Base-by-base conservation (phyloP, 2,888 invertebrate species). In the Serrognathus titanus region DNA sequence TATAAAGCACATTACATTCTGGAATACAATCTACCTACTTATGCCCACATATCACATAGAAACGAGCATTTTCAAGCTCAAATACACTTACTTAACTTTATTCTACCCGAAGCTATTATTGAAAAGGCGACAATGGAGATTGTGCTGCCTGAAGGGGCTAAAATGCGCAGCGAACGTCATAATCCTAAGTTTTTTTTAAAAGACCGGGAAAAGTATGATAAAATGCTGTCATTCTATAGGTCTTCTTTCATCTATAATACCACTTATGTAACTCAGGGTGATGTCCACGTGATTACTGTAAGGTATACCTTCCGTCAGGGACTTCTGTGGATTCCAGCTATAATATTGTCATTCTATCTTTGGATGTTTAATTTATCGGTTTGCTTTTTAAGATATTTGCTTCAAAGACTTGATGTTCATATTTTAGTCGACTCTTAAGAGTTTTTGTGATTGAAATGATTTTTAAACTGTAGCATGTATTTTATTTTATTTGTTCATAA, bases 1-100 rank as follows among this genome's bases (percentile, higher is more conserved):
- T 71, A 69, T 69, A 68, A 64, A 58, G 63, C 63, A 10, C n/a
- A n/a, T n/a, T 70, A 69, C 48, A 58, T 48, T 40, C 12, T 71
- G 10, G 51, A 57, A 12, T 70, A 71, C 48, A 43, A 53, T 1
- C 56, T 69, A 12, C 68, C 69, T 1, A 45, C 52, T n/a, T 58
- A 65, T 45, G 64, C 66, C 48, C 69, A 67, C 59, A 55, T 70
- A 38, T 13, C 13, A 50, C 39, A 53, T 39, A 45, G 37, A 12
- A 11, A 24, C 8, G 37, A 50, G 38, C 5, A 39, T 24, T 69
- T 51, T 53, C 12, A 47, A 9, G 51, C 69, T 8, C 54, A 62
- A 55, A 66, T 70, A 55, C 57, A 64, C 12, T 56, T 58, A 0
- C 39, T 70, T 11, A 68, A 70, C 59, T 66, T 69, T 48, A 57